Conservation (phyloP, 2,888 invertebrate species). For the Sialis fuliginosa region DNA sequence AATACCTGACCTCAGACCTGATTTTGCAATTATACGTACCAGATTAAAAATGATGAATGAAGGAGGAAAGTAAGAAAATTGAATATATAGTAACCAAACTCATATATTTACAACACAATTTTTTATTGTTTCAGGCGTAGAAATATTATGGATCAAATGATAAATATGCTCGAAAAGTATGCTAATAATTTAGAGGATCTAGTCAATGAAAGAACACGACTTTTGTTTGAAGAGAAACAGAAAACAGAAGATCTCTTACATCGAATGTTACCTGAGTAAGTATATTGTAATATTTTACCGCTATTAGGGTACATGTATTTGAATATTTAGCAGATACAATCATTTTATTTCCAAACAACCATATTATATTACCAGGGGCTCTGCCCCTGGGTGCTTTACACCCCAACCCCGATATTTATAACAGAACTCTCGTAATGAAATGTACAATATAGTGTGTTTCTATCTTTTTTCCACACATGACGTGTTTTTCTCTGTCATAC, state of each 20-base stretch:
- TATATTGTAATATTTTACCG: slow-evolving; percentile 10
- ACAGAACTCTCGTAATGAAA: too few relatives aligned
- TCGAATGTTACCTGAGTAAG: slow-evolving; percentile 83
- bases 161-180: slow-evolving; percentile 95
- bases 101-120: not conserved
- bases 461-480: too few relatives aligned
- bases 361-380: too few relatives aligned
- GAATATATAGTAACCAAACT: not conserved
- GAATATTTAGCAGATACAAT: too few relatives aligned
- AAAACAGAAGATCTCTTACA: slow-evolving; percentile 85
- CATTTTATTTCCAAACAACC: too few relatives aligned
- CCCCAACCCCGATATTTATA: too few relatives aligned
- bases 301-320: not conserved
- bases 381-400: too few relatives aligned
- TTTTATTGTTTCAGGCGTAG: slow-evolving; percentile 38
- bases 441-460: too few relatives aligned
- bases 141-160: slow-evolving; percentile 94
- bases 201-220: slow-evolving; percentile 77
- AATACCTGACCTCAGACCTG: slow-evolving; percentile 65
- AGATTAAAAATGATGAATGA: slow-evolving; percentile 78
- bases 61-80: slow-evolving; percentile 25
- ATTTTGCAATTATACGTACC: slow-evolving; percentile 60
- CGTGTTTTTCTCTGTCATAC: too few relatives aligned
- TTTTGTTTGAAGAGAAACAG: slow-evolving; percentile 80
- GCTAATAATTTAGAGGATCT: slow-evolving; percentile 88